These are phyloP conservation scores for Chrysolina oricalcia DNA, from an alignment of 2,888 invertebrate genomes.

Conservation along the genomic window DNA sequence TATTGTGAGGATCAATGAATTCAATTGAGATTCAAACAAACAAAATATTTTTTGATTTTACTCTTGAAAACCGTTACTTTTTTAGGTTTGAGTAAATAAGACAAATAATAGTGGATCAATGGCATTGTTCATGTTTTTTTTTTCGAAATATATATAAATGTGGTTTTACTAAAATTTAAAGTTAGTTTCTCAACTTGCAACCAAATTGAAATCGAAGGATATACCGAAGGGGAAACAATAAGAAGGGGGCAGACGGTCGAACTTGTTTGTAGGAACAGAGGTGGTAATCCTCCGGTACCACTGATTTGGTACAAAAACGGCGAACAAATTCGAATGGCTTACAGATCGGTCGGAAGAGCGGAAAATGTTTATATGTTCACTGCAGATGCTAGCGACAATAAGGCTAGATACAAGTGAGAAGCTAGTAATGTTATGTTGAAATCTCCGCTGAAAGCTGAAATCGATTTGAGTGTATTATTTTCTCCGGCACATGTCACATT, in stretches of 20 bases:
- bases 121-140: too few relatives aligned
- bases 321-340: constrained; percentile 89
- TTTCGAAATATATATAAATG: too few relatives aligned
- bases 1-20: too few relatives aligned
- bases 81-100: too few relatives aligned
- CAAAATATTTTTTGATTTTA: too few relatives aligned
- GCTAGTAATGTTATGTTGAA: constrained; percentile 93
- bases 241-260: constrained; percentile 92
- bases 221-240: constrained; percentile 90
- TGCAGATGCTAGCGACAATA: constrained; percentile 93
- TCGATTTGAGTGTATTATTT: constrained; percentile 91
- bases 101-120: too few relatives aligned
- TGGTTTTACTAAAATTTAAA: too few relatives aligned
- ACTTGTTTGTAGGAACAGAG: constrained; percentile 91
- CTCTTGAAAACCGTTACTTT: too few relatives aligned
- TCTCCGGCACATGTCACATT: constrained; percentile 91
- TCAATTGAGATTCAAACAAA: too few relatives aligned
- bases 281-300: constrained; percentile 97
- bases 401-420: constrained; percentile 94
- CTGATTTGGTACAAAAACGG: constrained; percentile 96
- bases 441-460: constrained; percentile 87
- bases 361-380: constrained; percentile 93
- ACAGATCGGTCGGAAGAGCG: constrained; percentile 85
- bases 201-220: constrained; percentile 94
- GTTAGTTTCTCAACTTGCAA: too few relatives aligned